Conservation (phyloP, 2,888 invertebrate species). For the Apotomis betuletana region DNA sequence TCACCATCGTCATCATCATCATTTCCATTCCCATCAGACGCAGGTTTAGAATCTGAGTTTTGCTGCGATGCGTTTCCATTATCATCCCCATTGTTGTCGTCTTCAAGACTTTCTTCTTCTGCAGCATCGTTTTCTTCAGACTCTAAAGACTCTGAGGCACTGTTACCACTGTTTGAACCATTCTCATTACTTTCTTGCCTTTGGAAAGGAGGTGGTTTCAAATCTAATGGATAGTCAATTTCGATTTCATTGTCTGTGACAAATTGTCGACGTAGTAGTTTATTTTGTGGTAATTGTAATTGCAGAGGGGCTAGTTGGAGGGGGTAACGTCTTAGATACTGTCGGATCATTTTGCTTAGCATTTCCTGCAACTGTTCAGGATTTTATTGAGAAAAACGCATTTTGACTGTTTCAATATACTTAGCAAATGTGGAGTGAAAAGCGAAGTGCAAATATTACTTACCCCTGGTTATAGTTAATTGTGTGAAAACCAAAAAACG, state of each 20-base stretch:
- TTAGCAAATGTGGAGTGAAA: conserved; percentile 5
- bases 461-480: conserved; percentile 3
- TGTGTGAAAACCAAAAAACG: conserved; percentile 1
- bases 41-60: conserved; percentile 36
- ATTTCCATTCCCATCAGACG: conserved; percentile 45
- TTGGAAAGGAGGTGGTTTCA: conserved; percentile 60
- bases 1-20: conserved; percentile 56
- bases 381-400: neutral
- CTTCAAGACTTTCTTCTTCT: conserved; percentile 44
- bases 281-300: conserved; percentile 29
- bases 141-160: conserved; percentile 46
- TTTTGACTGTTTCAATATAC: neutral
- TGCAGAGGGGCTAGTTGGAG: conserved; percentile 15
- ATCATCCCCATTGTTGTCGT: conserved; percentile 25
- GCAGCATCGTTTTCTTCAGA: conserved; percentile 45
- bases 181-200: conserved; percentile 59
- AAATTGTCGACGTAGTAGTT: conserved; percentile 54
- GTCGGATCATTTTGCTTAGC: conserved; percentile 44
- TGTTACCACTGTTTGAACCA: conserved; percentile 44
- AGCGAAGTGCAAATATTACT: conserved; percentile 19
- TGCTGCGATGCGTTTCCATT: conserved; percentile 41
- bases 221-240: conserved; percentile 53
- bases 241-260: conserved; percentile 61
- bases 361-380: conserved; percentile 44
- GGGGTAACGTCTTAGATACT: conserved; percentile 43